Evolutionary conservation across 2,888 invertebrate genomes (phyloP).

Genomic region (Aspidiotus destructor): DNA sequence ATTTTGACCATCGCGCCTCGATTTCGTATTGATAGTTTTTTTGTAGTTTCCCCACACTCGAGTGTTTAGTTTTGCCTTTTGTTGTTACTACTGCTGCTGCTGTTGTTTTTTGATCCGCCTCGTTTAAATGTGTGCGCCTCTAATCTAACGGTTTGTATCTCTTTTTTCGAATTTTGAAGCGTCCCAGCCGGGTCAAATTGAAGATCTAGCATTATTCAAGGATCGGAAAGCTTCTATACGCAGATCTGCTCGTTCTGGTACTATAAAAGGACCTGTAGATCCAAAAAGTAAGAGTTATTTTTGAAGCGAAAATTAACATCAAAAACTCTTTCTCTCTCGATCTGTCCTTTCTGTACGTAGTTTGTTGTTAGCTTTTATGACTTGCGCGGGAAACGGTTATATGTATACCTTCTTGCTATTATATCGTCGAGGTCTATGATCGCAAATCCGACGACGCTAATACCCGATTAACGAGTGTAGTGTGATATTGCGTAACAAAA

Average conservation of each 20-base stretch:
- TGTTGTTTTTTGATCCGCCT: conserved; percentile 5
- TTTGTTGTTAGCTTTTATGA: not conserved
- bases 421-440: no score
- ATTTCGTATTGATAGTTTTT: not conserved
- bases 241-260: conserved; percentile 64
- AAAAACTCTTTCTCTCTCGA: not conserved
- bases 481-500: no score
- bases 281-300: conserved; percentile 45
- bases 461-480: no score
- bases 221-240: conserved; percentile 64
- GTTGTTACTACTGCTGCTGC: no score
- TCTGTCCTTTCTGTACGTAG: not conserved
- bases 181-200: conserved; percentile 52
- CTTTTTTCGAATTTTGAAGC: conserved; percentile 45
- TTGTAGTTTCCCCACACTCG: no score
- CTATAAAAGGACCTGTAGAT: conserved; percentile 50
- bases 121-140: not conserved
- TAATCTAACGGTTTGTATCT: conserved; percentile 32
- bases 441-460: no score
- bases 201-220: conserved; percentile 61
- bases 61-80: no score
- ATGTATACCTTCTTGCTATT: no score
- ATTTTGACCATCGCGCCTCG: not conserved
- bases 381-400: no score
- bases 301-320: not conserved